phyloP scores from a whole-genome alignment of 2,888 invertebrate species.

The Pheosia gnoma region DNA sequence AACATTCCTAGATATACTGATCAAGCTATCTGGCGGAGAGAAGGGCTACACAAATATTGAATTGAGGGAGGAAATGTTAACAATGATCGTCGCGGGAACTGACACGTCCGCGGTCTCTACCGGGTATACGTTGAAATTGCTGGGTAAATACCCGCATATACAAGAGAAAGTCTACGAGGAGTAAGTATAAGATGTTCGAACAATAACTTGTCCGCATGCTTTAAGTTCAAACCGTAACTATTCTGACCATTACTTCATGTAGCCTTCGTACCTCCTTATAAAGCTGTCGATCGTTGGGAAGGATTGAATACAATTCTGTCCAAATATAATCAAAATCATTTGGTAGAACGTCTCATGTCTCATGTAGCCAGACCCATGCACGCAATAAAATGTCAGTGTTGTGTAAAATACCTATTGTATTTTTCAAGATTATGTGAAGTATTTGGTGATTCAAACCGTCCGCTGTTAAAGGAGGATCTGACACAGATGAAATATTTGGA shows the following conservation, averaged over 20 bases:
- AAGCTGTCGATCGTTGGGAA: too few relatives aligned
- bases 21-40: slow-evolving; percentile 72
- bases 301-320: too few relatives aligned
- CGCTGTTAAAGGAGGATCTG: slow-evolving; percentile 61
- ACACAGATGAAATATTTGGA: slow-evolving; percentile 59
- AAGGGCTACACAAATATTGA: slow-evolving; percentile 77
- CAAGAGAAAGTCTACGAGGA: slow-evolving; percentile 67
- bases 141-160: slow-evolving; percentile 66
- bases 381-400: too few relatives aligned
- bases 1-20: slow-evolving; percentile 81
- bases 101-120: slow-evolving; percentile 70
- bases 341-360: too few relatives aligned
- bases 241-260: too few relatives aligned
- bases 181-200: slow-evolving; percentile 44
- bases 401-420: background rate
- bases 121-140: slow-evolving; percentile 64
- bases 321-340: too few relatives aligned
- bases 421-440: slow-evolving; percentile 56
- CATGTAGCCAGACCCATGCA: too few relatives aligned
- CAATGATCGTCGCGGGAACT: slow-evolving; percentile 80
- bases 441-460: slow-evolving; percentile 61
- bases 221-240: too few relatives aligned
- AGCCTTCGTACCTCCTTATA: too few relatives aligned
- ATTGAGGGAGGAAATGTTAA: slow-evolving; percentile 80
- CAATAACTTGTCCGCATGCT: background rate